Conservation (phyloP, 2,888 invertebrate genomes). For the Drosophila paramelanica region DNA sequence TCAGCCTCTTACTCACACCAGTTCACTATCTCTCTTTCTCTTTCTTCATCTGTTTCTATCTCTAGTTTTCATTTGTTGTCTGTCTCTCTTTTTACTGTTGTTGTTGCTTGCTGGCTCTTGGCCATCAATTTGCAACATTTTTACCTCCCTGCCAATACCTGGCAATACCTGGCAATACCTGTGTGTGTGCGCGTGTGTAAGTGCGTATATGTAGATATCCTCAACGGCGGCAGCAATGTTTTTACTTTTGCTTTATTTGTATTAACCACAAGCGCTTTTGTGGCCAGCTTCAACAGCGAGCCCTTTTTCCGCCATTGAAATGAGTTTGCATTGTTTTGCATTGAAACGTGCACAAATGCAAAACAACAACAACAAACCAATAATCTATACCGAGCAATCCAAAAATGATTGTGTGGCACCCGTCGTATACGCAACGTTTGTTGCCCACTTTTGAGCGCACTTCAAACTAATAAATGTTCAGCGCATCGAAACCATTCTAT, state of each 20-base stretch:
- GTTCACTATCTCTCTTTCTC: background rate
- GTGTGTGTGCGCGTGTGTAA: constrained; percentile 8
- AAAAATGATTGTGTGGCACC: constrained; percentile 39
- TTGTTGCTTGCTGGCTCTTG: constrained; percentile 28
- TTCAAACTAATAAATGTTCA: constrained; percentile 3
- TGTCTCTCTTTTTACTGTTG: constrained; percentile 8
- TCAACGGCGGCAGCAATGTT: constrained; percentile 34
- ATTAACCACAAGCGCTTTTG: constrained; percentile 53
- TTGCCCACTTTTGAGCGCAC: constrained; percentile 11
- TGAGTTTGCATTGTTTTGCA: constrained; percentile 27
- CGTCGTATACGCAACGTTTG: constrained; percentile 35
- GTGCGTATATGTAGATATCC: constrained; percentile 5
- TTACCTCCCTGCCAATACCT: constrained; percentile 21
- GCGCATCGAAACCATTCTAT: constrained; percentile 2
- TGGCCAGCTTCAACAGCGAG: constrained; percentile 4
- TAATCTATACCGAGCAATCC: constrained; percentile 27
- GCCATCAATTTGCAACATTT: constrained; percentile 58
- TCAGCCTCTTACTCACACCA: background rate
- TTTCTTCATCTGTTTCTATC: background rate
- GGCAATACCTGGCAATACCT: too few relatives aligned
- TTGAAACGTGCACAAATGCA: constrained; percentile 14
- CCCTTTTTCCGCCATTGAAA: constrained; percentile 29
- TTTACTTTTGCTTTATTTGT: constrained; percentile 50
- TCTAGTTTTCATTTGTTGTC: background rate
- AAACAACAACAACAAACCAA: constrained; percentile 20